Evolutionary conservation across 2,797 vertebrate genomes (phyloP).

Genomic region (Fratercula arctica): DNA sequence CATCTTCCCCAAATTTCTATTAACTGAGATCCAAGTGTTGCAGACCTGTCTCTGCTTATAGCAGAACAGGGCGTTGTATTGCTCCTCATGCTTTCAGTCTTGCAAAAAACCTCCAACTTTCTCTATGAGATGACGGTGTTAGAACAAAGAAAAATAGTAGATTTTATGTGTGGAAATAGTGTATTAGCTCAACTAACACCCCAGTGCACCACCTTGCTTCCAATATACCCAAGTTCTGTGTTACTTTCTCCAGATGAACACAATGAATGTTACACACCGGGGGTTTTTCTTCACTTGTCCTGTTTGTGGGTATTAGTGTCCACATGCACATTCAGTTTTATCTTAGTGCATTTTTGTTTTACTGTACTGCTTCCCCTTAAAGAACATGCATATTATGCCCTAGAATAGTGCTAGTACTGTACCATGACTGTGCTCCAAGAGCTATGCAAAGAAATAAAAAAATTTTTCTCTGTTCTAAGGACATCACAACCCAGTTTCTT

Average conservation of each 20-base stretch:
- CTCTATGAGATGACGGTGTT: background rate
- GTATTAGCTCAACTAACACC: background rate
- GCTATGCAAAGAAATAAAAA: background rate
- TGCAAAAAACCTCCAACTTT: rapidly evolving
- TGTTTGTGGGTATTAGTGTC: background rate
- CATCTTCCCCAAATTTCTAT: background rate
- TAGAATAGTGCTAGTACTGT: background rate
- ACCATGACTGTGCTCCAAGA: background rate
- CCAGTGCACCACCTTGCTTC: rapidly evolving
- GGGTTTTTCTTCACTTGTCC: background rate
- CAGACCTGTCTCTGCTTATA: background rate
- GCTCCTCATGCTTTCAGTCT: background rate
- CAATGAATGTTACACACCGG: background rate
- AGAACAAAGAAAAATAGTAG: background rate
- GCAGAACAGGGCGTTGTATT: background rate
- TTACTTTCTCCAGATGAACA: background rate
- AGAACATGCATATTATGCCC: background rate
- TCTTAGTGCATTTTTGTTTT: background rate
- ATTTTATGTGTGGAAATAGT: background rate
- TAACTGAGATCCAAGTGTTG: background rate
- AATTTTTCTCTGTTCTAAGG: background rate
- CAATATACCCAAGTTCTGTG: background rate
- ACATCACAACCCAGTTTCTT: background rate
- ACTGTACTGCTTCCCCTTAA: background rate
- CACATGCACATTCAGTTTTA: background rate